Evolutionary conservation across 2,113 vertebrate species (phyloP), one percentile per base, ranked within the genome.

Genomic region (Anguilla rostrata): DNA sequence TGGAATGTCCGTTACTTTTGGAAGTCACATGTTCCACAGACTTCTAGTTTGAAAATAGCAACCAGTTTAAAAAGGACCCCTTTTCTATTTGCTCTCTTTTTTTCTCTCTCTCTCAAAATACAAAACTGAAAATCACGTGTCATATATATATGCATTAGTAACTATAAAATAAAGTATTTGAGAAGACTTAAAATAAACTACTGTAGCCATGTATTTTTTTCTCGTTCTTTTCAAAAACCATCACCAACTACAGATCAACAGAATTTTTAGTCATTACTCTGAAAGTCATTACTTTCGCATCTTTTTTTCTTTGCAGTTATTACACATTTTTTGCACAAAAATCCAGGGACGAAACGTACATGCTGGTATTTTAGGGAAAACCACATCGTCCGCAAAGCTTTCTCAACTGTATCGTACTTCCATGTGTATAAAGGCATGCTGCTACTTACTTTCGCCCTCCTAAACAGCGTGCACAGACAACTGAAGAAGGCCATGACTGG

Each of bases 1-100:
- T 86, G 88, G 86, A 89, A 89, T 88, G 89, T 89, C 87, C 63
- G 79, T 86, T 88, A 88, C 89, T 86, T 83, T 86, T 57, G 78
- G 83, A 66, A 84, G 83, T 89, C 87, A 89, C 85, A 85, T 89
- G 87, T 79, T 85, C 63, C 85, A 88, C 83, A 83, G 66, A 66
- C 66, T 34, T 46, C 84, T 80, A 80, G 75, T 80, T 49, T 85
- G 43, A 83, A 85, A 87, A 79, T 39, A 43, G 41, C 63, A 85
- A 39, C 46, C 41, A 18, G 14, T 60, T 39, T 80, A 57, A 84
- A n/a, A 83, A 83, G 39, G 43, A 75, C 22, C 18, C 29, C 49
- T 83, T 60, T 53, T 83, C 34, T 75, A 83, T 79, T 56, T 16
- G 9, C n/a, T 2, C 16, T 63, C 79, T 80, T 34, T 2, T 15